Percentiles rank a stretch among this genome's conserved stretches.
phyloP scores from a whole-genome alignment of 2,797 vertebrate genomes.

The Mustela erminea region DNA sequence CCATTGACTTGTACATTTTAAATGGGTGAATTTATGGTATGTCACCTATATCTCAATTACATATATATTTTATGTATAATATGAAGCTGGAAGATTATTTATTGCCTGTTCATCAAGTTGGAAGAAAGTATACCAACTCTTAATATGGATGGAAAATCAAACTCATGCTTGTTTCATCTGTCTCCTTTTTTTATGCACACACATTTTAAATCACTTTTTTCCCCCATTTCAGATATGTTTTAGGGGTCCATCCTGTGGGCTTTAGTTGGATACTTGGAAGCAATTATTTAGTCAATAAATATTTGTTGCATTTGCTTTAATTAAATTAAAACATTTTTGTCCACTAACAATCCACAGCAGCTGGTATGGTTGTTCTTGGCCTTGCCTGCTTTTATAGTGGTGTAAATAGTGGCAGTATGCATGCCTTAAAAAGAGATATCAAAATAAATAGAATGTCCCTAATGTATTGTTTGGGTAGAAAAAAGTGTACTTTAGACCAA shows the following conservation, averaged over 20 bases:
- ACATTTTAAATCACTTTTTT: slow-evolving; percentile 6
- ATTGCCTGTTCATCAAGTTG: neutral
- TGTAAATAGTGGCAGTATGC: slow-evolving; percentile 6
- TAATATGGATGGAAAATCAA: slow-evolving; percentile 49
- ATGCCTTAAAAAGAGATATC: slow-evolving; percentile 11
- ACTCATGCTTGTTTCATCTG: neutral
- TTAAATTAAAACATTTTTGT: slow-evolving; percentile 51
- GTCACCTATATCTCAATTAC: neutral
- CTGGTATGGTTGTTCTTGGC: neutral
- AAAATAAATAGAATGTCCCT: neutral
- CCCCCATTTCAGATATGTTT: neutral
- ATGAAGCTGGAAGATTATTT: neutral
- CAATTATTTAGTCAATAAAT: slow-evolving; percentile 26
- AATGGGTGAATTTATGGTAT: neutral
- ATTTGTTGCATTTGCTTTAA: slow-evolving; percentile 61
- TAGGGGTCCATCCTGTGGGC: neutral
- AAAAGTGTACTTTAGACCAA: neutral
- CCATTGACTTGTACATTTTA: neutral
- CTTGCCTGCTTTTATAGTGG: slow-evolving; percentile 10
- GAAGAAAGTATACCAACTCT: neutral
- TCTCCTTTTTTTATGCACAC: neutral
- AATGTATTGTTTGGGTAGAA: neutral
- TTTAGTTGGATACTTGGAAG: neutral
- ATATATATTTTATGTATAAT: neutral
- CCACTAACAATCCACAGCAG: neutral